These are phyloP conservation scores for Ectemnius continuus DNA, from an alignment of 2,888 invertebrate genomes.

Conservation along the genomic window DNA sequence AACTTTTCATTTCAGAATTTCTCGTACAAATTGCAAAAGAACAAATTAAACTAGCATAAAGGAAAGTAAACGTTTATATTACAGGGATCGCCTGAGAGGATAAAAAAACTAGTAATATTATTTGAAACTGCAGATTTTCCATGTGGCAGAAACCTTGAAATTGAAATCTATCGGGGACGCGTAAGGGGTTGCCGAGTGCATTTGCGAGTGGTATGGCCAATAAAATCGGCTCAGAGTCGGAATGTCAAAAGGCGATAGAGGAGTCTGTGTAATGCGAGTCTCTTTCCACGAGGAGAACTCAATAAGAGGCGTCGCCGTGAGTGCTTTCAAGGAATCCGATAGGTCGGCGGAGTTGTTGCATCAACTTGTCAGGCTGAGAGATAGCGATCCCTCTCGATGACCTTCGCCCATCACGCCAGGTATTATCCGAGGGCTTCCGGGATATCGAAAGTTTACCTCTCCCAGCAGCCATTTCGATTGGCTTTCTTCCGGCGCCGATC, in stretches of 20 bases:
- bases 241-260: constrained; percentile 54
- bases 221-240: constrained; percentile 50
- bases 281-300: constrained; percentile 29
- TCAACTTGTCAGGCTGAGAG: constrained; percentile 59
- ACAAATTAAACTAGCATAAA: too few species aligned
- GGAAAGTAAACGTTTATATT: too few species aligned
- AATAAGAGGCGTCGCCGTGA: constrained; percentile 41
- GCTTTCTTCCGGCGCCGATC: constrained; percentile 5
- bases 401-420: constrained; percentile 34
- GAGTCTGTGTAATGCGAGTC: constrained; percentile 44
- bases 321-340: constrained; percentile 61
- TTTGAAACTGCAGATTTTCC: too few species aligned
- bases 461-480: constrained; percentile 35
- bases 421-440: constrained; percentile 38
- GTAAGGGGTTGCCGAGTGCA: too few species aligned
- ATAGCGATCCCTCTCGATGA: constrained; percentile 33
- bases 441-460: constrained; percentile 28
- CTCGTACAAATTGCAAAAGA: too few species aligned
- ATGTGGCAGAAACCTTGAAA: too few species aligned
- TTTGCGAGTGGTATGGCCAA: constrained; percentile 18
- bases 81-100: too few species aligned
- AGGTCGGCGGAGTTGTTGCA: constrained; percentile 53
- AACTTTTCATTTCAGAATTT: too few species aligned
- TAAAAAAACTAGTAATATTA: too few species aligned
- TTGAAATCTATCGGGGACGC: too few species aligned